Conservation (phyloP, 2,797 vertebrate genomes). For the Silurus aristotelis region DNA sequence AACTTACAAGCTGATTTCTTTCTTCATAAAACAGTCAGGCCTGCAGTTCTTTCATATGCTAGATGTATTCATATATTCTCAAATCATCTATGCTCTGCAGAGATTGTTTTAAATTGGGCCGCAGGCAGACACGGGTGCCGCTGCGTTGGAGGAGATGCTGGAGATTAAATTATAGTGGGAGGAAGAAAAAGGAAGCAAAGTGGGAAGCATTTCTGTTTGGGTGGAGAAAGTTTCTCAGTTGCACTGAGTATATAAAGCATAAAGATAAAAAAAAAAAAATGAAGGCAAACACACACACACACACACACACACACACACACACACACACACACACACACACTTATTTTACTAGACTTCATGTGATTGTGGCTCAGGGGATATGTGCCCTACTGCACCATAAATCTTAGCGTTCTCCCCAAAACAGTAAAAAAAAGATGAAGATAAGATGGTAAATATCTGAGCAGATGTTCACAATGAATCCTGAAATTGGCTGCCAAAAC, state of each 20-base stretch:
- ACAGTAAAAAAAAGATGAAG: constrained; percentile 13
- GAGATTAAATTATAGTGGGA: constrained; percentile 71
- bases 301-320: background rate
- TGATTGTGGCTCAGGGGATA: constrained; percentile 32
- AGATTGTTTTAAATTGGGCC: constrained; percentile 72
- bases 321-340: background rate
- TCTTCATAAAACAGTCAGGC: constrained; percentile 35
- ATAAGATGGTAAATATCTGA: constrained; percentile 33
- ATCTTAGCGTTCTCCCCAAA: constrained; percentile 37
- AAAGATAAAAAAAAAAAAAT: background rate
- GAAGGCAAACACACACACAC: background rate
- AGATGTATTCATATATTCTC: constrained; percentile 67
- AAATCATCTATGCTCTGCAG: constrained; percentile 64
- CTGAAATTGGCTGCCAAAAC: constrained; percentile 41
- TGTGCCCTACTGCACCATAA: constrained; percentile 24
- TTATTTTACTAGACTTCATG: background rate
- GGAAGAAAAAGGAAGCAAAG: constrained; percentile 48
- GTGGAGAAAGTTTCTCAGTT: constrained; percentile 45
- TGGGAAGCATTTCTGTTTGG: constrained; percentile 35
- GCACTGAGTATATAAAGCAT: constrained; percentile 36
- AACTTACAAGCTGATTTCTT: constrained; percentile 41
- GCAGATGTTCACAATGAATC: constrained; percentile 30
- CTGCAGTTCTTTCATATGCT: constrained; percentile 35
- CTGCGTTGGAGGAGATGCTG: constrained; percentile 60
- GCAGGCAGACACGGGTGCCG: constrained; percentile 57